phyloP scores from a whole-genome alignment of 2,888 invertebrate genomes.

The Allacma fusca region DNA sequence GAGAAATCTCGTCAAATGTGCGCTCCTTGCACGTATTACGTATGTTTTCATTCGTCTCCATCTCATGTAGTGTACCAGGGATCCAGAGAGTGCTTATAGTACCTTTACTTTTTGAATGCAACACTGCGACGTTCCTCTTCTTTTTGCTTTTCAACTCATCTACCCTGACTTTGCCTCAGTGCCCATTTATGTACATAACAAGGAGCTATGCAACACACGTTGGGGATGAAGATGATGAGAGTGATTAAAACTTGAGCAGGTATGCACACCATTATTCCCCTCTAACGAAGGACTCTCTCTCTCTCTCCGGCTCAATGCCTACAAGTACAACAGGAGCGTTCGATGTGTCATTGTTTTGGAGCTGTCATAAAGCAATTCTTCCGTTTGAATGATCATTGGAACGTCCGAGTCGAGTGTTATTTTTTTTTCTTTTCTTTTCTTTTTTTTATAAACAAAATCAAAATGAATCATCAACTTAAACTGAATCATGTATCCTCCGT shows the following conservation, averaged over 20 bases:
- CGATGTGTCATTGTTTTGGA: background rate
- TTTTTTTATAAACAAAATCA: too few species aligned
- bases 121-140: background rate
- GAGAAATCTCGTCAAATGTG: slow-evolving; percentile 22
- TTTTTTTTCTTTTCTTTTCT: too few species aligned
- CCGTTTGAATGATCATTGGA: background rate
- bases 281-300: background rate
- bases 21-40: slow-evolving; percentile 28
- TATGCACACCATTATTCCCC: background rate
- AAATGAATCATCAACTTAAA: too few species aligned
- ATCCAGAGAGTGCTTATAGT: background rate
- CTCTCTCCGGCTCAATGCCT: background rate
- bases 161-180: background rate
- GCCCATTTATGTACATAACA: slow-evolving; percentile 8
- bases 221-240: slow-evolving; percentile 9
- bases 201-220: background rate
- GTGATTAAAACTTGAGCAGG: background rate
- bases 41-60: slow-evolving; percentile 26
- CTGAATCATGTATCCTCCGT: too few species aligned
- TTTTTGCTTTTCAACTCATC: background rate
- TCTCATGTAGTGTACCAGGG: background rate
- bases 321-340: too few species aligned
- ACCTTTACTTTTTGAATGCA: background rate
- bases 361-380: background rate
- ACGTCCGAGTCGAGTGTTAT: background rate